These are phyloP conservation scores for Neomorphus geoffroyi DNA, from an alignment of 2,797 vertebrate species.

Conservation along the genomic window DNA sequence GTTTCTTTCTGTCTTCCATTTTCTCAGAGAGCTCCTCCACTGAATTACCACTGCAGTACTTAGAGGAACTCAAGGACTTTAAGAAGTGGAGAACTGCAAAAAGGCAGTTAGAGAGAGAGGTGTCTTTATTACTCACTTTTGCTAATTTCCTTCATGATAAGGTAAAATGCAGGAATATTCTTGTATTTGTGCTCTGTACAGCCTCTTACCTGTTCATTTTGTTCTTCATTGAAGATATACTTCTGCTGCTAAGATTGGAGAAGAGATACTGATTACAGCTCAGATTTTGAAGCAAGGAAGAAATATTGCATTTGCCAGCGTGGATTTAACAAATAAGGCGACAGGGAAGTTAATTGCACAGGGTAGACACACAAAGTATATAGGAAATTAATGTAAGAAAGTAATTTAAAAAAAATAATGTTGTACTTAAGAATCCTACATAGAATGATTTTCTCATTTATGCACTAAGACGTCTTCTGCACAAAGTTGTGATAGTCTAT, in stretches of 20 bases:
- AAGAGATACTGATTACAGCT: constrained; percentile 92
- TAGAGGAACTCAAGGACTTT: not conserved
- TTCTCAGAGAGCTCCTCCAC: not conserved
- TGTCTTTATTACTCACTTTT: not conserved
- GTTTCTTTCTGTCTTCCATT: not conserved
- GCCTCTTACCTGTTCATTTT: constrained; percentile 28
- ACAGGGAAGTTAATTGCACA: constrained; percentile 93
- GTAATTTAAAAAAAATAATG: not conserved
- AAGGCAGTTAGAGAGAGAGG: not conserved
- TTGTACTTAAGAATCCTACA: not conserved
- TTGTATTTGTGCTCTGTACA: not conserved
- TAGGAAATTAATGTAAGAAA: constrained; percentile 75
- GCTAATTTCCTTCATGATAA: not conserved
- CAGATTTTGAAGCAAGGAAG: constrained; percentile 91
- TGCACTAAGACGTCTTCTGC: not conserved
- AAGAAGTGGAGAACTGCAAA: not conserved
- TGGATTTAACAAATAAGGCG: constrained; percentile 90
- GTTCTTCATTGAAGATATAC: constrained; percentile 85
- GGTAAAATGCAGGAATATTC: not conserved
- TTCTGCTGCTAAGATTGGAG: constrained; percentile 91
- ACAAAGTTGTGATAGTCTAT: not conserved
- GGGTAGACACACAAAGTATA: constrained; percentile 93
- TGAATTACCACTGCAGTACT: not conserved
- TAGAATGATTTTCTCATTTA: not conserved
- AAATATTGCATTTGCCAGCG: constrained; percentile 88